Conservation (phyloP, 2,888 invertebrate genomes). For the Amphimallon solstitiale region DNA sequence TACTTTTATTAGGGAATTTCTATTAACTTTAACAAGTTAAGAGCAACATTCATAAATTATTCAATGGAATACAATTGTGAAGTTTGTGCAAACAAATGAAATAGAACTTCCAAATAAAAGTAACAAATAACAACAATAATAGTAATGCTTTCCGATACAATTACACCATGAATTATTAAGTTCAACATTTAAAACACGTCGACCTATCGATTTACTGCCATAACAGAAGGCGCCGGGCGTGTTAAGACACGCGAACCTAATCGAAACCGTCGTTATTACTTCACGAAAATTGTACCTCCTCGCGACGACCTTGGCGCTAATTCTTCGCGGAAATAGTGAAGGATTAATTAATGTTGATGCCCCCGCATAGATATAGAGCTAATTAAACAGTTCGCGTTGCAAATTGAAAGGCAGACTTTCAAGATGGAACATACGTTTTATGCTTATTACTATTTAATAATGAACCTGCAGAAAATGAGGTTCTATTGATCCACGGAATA, state of each 20-base stretch:
- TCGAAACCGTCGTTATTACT: conserved; percentile 1
- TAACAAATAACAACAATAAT: too few relatives aligned
- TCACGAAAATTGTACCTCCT: neutral
- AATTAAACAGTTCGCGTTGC: conserved; percentile 18
- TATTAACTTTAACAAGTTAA: too few relatives aligned
- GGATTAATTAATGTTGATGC: conserved; percentile 27
- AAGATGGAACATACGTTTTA: conserved; percentile 11
- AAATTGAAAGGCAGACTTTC: conserved; percentile 26
- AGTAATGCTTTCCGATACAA: too few relatives aligned
- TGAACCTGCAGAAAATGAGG: conserved; percentile 4
- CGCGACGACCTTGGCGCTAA: neutral
- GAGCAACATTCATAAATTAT: too few relatives aligned
- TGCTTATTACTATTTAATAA: conserved; percentile 24
- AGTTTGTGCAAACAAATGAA: too few relatives aligned
- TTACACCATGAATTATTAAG: too few relatives aligned
- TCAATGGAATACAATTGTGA: too few relatives aligned
- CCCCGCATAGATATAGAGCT: conserved; percentile 15
- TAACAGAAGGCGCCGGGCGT: neutral
- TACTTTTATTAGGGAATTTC: too few relatives aligned
- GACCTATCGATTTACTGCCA: too few relatives aligned
- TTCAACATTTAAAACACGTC: too few relatives aligned
- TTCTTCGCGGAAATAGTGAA: neutral
- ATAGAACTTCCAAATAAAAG: too few relatives aligned
- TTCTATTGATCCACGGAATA: conserved; percentile 4
- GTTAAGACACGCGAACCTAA: conserved; percentile 18